A percentile compares a stretch with the other conserved stretches of the same genome.
phyloP scores from a whole-genome alignment of 2,888 invertebrate genomes.

The Sphinx pinastri region DNA sequence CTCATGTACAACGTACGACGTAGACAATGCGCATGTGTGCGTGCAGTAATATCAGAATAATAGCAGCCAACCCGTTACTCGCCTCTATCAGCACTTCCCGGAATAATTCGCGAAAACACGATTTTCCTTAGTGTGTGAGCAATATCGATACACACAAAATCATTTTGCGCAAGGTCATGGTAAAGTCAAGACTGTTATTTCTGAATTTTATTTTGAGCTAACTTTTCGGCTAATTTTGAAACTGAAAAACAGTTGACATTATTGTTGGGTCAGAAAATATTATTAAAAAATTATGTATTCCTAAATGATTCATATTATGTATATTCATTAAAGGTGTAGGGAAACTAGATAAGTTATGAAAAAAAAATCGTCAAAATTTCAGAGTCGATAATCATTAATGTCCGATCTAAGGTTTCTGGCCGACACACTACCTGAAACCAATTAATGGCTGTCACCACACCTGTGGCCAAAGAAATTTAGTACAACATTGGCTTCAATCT shows the following conservation, averaged over 20 bases:
- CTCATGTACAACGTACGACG: conserved; percentile 49
- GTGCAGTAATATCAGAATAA: conserved; percentile 69
- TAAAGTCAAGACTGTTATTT: conserved; percentile 55
- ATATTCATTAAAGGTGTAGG: too few relatives aligned
- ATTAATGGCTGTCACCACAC: too few relatives aligned
- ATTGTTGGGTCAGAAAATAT: conserved; percentile 2
- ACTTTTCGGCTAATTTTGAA: neutral
- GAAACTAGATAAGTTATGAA: too few relatives aligned
- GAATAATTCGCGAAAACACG: conserved; percentile 76
- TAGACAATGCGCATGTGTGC: conserved; percentile 47
- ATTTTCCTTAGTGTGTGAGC: conserved; percentile 63
- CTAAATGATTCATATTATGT: too few relatives aligned
- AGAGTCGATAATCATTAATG: too few relatives aligned
- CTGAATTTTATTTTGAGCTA: conserved; percentile 16
- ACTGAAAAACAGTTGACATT: neutral
- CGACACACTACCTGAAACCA: too few relatives aligned
- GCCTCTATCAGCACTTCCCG: conserved; percentile 78
- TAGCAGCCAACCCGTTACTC: conserved; percentile 78
- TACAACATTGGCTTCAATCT: too few relatives aligned
- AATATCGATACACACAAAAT: conserved; percentile 52
- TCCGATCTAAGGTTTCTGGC: too few relatives aligned
- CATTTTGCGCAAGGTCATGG: conserved; percentile 75
- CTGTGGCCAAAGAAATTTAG: too few relatives aligned
- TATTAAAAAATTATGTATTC: neutral
- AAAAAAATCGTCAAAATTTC: too few relatives aligned